These are phyloP conservation scores for Danionella cerebrum DNA, from an alignment of 2,113 vertebrate genomes.

Conservation along the genomic window DNA sequence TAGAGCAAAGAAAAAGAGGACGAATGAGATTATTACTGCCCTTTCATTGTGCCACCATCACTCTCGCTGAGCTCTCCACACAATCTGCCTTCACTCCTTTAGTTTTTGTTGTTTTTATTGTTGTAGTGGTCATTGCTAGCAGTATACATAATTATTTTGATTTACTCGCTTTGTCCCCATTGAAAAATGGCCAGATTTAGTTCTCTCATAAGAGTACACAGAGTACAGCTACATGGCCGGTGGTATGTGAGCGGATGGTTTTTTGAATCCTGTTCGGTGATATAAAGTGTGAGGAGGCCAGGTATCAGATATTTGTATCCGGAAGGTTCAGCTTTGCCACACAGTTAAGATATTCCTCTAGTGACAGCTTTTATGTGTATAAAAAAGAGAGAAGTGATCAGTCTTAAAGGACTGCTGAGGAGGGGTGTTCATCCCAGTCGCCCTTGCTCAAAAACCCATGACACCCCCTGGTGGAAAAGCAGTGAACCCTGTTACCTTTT, in stretches of 20 bases:
- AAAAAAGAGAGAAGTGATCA: not conserved
- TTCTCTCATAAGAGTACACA: not conserved
- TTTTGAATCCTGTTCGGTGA: not conserved
- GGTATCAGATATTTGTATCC: conserved; percentile 37
- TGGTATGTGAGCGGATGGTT: not conserved
- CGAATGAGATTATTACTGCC: conserved; percentile 28
- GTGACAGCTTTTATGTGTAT: not conserved
- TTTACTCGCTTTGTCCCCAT: conserved; percentile 39
- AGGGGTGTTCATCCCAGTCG: conserved; percentile 16
- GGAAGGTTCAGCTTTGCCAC: conserved; percentile 34
- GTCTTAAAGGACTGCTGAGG: not conserved
- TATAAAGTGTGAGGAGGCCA: conserved; percentile 1
- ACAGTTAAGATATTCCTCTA: conserved; percentile 34
- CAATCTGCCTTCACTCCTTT: conserved; percentile 24
- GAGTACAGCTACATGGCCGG: not conserved
- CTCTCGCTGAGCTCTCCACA: conserved; percentile 35
- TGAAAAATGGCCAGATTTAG: conserved; percentile 41
- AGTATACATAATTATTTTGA: conserved; percentile 39
- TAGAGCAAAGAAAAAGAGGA: conserved; percentile 30
- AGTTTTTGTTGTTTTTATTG: conserved; percentile 39
- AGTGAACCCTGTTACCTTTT: conserved; percentile 35
- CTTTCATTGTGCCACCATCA: conserved; percentile 28
- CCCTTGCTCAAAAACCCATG: conserved; percentile 45
- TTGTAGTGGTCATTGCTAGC: conserved; percentile 43
- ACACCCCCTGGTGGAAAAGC: conserved; percentile 52